phyloP scores from a whole-genome alignment of 2,113 vertebrate species.

The Okapia johnstoni region DNA sequence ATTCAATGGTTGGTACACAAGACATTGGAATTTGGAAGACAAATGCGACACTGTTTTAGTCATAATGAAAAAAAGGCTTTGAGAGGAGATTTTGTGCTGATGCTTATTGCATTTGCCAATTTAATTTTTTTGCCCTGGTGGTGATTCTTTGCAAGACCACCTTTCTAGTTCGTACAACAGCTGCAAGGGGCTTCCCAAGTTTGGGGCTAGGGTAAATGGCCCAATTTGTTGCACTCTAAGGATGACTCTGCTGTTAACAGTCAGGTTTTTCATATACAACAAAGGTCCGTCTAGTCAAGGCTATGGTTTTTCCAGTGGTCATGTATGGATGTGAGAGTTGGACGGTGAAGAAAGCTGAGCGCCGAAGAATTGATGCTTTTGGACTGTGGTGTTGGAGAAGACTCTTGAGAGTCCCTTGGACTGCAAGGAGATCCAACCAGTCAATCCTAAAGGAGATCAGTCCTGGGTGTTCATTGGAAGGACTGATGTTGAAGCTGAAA shows the following conservation, averaged over 20 bases:
- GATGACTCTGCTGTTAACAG: neutral
- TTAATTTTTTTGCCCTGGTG: conserved; percentile 21
- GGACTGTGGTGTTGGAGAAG: too few relatives aligned
- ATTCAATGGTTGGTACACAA: neutral
- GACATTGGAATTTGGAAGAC: neutral
- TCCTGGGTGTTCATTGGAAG: too few relatives aligned
- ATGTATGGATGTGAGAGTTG: too few relatives aligned
- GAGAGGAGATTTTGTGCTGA: neutral
- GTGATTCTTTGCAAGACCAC: neutral
- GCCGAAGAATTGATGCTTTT: too few relatives aligned
- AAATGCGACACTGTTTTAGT: neutral
- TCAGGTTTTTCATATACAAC: neutral
- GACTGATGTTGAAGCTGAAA: too few relatives aligned
- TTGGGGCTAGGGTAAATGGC: neutral
- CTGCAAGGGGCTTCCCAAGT: neutral
- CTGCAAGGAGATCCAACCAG: too few relatives aligned
- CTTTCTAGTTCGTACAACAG: conserved; percentile 22
- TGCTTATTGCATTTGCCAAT: neutral
- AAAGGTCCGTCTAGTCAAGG: too few relatives aligned
- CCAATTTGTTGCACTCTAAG: conserved; percentile 6
- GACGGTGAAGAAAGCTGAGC: too few relatives aligned
- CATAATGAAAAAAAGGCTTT: neutral
- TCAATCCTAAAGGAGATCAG: too few relatives aligned
- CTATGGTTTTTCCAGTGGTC: too few relatives aligned
- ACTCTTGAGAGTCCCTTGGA: too few relatives aligned